Evolutionary conservation across 2,797 vertebrate species (phyloP).

Genomic region (Sylvilagus floridanus): DNA sequence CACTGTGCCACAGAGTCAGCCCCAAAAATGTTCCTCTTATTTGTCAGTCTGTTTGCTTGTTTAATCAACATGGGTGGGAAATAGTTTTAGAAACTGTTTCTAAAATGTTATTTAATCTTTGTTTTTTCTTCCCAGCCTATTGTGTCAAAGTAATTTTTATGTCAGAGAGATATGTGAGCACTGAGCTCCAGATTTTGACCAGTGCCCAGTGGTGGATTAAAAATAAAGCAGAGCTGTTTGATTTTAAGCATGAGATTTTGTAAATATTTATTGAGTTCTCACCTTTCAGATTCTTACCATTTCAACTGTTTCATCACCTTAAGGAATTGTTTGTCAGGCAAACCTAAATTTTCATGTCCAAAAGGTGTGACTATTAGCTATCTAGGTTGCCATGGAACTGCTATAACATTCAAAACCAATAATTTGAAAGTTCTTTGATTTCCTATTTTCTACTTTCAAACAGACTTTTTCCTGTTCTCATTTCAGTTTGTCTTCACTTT

Average conservation of each 20-base stretch:
- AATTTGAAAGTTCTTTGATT: neutral
- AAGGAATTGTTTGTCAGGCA: neutral
- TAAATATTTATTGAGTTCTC: too few relatives aligned
- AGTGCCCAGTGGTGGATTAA: neutral
- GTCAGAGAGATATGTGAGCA: neutral
- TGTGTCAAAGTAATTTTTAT: neutral
- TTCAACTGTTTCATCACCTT: neutral
- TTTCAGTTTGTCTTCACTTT: neutral
- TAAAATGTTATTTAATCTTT: neutral
- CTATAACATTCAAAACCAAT: neutral
- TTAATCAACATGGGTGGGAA: neutral
- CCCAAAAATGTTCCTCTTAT: neutral
- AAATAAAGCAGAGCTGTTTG: neutral
- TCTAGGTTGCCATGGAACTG: neutral
- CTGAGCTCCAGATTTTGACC: neutral
- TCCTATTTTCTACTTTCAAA: neutral
- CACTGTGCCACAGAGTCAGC: too few relatives aligned
- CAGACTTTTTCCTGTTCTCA: neutral
- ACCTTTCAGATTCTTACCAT: too few relatives aligned
- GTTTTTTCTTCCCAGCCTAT: neutral
- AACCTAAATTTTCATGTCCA: neutral
- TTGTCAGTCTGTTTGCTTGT: neutral
- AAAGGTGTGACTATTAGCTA: neutral
- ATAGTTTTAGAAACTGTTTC: neutral
- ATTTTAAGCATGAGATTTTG: too few relatives aligned